These are phyloP conservation scores for Drosophila greeni DNA, from an alignment of 2,888 invertebrate genomes.

Conservation along the genomic window DNA sequence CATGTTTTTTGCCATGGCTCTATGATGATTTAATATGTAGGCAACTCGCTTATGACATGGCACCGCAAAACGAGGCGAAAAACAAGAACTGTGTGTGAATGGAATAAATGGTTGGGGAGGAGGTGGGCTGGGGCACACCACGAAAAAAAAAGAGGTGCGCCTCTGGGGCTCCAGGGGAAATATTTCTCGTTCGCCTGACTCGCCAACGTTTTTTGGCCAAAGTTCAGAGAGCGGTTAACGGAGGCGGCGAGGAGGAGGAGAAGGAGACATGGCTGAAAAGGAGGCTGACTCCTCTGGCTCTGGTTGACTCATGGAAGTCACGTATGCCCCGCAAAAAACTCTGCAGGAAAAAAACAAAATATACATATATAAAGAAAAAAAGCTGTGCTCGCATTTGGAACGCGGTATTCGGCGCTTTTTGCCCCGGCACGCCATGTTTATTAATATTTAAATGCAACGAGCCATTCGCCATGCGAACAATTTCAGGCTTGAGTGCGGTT, in stretches of 20 bases:
- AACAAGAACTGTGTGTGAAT: conserved; percentile 38
- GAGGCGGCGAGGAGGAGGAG: not conserved
- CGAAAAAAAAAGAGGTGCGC: conserved; percentile 55
- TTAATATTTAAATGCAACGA: conserved; percentile 75
- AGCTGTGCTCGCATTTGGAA: conserved; percentile 51
- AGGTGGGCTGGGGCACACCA: not conserved
- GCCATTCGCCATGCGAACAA: conserved; percentile 63
- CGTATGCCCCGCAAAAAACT: conserved; percentile 43
- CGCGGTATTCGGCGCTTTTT: conserved; percentile 64
- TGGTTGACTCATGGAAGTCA: conserved; percentile 68
- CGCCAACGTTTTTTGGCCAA: conserved; percentile 62
- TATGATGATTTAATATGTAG: conserved; percentile 60
- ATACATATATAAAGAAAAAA: conserved; percentile 3
- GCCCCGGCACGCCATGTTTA: conserved; percentile 72
- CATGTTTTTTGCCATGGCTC: conserved; percentile 13
- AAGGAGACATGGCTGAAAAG: conserved; percentile 25
- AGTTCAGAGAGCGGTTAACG: conserved; percentile 56
- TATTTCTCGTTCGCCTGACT: conserved; percentile 62
- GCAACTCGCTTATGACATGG: conserved; percentile 57
- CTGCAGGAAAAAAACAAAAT: not conserved
- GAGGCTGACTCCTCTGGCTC: conserved; percentile 43
- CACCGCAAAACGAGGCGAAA: conserved; percentile 43
- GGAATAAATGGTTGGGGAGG: conserved; percentile 24
- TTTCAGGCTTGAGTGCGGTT: conserved; percentile 65
- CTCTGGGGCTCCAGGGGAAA: conserved; percentile 35